Conservation (phyloP, 1,140 invertebrate species). For the Choristoneura fumiferana region DNA sequence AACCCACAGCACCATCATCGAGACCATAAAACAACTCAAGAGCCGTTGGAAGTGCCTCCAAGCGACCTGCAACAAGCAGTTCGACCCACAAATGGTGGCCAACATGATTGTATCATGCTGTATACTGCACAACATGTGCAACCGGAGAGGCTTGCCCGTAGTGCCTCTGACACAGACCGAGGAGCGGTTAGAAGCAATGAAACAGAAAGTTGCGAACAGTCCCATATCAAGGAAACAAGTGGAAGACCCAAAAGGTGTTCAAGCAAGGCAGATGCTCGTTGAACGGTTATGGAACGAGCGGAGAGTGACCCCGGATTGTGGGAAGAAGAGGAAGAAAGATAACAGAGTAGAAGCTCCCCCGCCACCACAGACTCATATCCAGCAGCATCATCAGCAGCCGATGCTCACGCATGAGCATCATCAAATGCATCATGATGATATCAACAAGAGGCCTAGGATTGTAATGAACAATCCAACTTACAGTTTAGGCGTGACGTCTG, state of each 20-base stretch:
- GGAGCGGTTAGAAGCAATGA: constrained; percentile 62
- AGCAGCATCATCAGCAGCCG: constrained; percentile 23
- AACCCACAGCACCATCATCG: constrained; percentile 39
- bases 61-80: constrained; percentile 59
- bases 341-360: constrained; percentile 39
- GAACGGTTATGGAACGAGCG: constrained; percentile 62
- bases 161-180: constrained; percentile 55
- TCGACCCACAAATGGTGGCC: constrained; percentile 50
- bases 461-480: constrained; percentile 44
- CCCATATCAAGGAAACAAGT: constrained; percentile 49
- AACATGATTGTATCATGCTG: constrained; percentile 63
- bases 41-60: constrained; percentile 65
- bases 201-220: constrained; percentile 61
- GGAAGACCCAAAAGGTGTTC: constrained; percentile 43
- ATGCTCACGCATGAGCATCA: constrained; percentile 11
- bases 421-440: constrained; percentile 39
- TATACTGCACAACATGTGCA: constrained; percentile 60
- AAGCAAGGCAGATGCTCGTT: constrained; percentile 40
- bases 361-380: neutral
- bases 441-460: constrained; percentile 38
- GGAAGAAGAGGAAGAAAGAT: constrained; percentile 44
- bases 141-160: constrained; percentile 35
- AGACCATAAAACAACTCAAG: constrained; percentile 62
- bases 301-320: constrained; percentile 38
- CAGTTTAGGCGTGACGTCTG: constrained; percentile 42